Percentiles rank a stretch among this genome's conserved stretches.
phyloP scores from a whole-genome alignment of 1,140 invertebrate species.

The Cephus cinctus region DNA sequence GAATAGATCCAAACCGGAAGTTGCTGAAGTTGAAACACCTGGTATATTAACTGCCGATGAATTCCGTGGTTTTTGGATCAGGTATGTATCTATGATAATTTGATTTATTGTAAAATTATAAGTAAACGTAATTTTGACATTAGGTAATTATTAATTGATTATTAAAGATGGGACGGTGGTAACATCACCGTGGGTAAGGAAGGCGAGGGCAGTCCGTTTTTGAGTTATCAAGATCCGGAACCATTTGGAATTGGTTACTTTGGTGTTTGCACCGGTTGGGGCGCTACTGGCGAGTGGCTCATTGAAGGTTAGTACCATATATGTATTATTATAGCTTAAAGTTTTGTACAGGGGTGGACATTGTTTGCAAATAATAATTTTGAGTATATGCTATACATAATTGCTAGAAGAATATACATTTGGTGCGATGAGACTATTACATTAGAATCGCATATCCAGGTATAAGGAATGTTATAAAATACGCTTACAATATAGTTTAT shows the following conservation, averaged over 20 bases:
- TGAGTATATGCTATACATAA: too few relatives aligned
- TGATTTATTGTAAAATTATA: background rate
- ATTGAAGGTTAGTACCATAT: conserved; percentile 70
- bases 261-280: conserved; percentile 84
- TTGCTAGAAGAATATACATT: too few relatives aligned
- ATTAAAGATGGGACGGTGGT: conserved; percentile 71
- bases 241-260: conserved; percentile 69
- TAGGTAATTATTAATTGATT: too few relatives aligned
- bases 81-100: conserved; percentile 24
- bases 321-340: background rate
- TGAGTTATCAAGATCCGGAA: conserved; percentile 69
- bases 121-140: too few relatives aligned
- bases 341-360: too few relatives aligned
- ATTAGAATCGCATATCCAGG: too few relatives aligned
- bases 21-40: conserved; percentile 69
- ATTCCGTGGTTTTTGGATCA: conserved; percentile 80
- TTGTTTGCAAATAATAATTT: too few relatives aligned
- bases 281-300: conserved; percentile 77
- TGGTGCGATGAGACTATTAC: too few relatives aligned
- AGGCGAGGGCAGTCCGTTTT: conserved; percentile 68
- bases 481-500: too few relatives aligned
- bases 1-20: conserved; percentile 76
- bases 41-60: conserved; percentile 68
- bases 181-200: conserved; percentile 67
- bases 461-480: too few relatives aligned